Evolutionary conservation across 1,140 invertebrate genomes (phyloP).

Genomic region (Arctopsyche grandis): DNA sequence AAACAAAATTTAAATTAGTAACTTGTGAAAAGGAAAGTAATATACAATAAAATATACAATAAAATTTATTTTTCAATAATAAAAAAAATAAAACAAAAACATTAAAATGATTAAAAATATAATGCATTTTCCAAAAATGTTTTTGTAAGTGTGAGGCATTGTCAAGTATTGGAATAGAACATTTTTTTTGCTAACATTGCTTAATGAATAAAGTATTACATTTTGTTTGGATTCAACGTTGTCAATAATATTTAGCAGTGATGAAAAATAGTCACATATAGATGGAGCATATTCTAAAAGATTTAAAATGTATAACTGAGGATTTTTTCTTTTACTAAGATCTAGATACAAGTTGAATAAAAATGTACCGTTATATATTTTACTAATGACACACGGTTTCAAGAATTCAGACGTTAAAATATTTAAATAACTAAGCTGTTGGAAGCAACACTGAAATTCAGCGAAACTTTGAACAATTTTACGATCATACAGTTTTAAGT

Average conservation of each 20-base stretch:
- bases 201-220: too few relatives aligned
- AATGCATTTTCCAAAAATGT: too few relatives aligned
- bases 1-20: not conserved
- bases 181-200: too few relatives aligned
- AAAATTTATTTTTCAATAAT: not conserved
- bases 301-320: conserved; percentile 66
- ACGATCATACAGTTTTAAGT: conserved; percentile 70
- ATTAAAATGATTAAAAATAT: not conserved
- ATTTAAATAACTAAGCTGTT: conserved; percentile 73
- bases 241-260: conserved; percentile 56
- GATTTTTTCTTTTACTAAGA: conserved; percentile 66
- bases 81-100: not conserved
- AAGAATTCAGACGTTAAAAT: conserved; percentile 70
- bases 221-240: not conserved
- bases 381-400: conserved; percentile 64
- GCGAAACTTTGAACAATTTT: conserved; percentile 74
- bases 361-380: conserved; percentile 77
- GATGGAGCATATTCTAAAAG: conserved; percentile 64
- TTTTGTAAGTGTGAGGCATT: too few relatives aligned
- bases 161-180: too few relatives aligned
- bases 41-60: not conserved
- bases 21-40: not conserved
- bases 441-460: conserved; percentile 77
- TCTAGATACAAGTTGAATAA: conserved; percentile 76
- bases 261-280: conserved; percentile 63